These are phyloP conservation scores for Gallinago stenura DNA, from an alignment of 2,797 vertebrate species.

Conservation along the genomic window DNA sequence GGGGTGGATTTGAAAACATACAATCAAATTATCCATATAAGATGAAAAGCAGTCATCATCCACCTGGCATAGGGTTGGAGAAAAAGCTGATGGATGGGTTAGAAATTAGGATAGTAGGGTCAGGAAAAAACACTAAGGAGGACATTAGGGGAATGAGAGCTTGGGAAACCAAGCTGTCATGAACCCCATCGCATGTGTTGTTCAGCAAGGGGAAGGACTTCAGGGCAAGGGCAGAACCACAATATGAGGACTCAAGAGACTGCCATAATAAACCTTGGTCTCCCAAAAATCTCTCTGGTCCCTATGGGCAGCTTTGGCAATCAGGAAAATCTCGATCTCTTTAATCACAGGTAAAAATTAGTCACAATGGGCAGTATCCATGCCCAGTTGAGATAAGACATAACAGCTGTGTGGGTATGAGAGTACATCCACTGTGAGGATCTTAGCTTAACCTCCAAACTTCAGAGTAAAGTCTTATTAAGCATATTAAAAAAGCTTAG, in stretches of 20 bases:
- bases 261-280: background rate
- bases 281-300: background rate
- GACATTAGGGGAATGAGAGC: background rate
- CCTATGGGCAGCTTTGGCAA: background rate
- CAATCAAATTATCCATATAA: background rate
- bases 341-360: background rate
- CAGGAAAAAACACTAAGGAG: background rate
- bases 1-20: background rate
- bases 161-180: background rate
- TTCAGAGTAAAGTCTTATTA: background rate
- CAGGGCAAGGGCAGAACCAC: background rate
- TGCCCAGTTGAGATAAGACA: background rate
- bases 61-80: background rate
- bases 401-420: background rate
- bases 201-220: background rate
- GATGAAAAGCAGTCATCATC: background rate
- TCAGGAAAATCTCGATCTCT: background rate
- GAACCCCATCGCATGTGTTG: accelerated
- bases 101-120: background rate
- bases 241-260: background rate
- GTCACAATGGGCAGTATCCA: background rate
- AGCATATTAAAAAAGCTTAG: background rate
- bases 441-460: background rate
- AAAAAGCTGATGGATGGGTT: background rate
- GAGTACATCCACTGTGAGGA: background rate